Percentiles rank a stretch among this genome's conserved stretches.
phyloP scores from a whole-genome alignment of 37 sponge, comb jelly and placozoan genomes.

The Hexactinellida sp. region DNA sequence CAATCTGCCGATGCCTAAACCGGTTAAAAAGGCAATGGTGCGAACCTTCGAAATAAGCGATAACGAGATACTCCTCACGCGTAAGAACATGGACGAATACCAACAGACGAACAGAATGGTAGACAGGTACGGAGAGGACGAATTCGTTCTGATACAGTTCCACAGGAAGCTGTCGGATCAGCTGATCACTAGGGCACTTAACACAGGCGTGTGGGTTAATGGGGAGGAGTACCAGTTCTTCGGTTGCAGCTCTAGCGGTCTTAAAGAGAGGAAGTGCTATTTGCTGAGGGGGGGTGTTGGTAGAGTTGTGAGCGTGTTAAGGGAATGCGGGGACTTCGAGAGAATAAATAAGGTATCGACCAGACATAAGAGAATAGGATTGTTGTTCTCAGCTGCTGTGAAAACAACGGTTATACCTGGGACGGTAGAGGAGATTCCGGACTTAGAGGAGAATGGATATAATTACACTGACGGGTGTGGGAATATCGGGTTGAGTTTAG shows the following conservation, averaged over 20 bases:
- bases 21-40: background rate
- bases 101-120: constrained; percentile 37
- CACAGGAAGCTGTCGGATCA: constrained; percentile 18
- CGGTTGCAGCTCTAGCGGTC: constrained; percentile 51
- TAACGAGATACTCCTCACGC: background rate
- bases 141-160: constrained; percentile 26
- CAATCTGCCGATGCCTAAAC: background rate
- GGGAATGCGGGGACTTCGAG: constrained; percentile 37
- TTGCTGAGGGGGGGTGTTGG: constrained; percentile 29
- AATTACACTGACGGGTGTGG: constrained; percentile 20
- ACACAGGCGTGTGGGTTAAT: constrained; percentile 22
- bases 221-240: constrained; percentile 39
- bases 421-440: background rate
- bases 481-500: background rate
- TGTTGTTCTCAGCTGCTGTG: constrained; percentile 43
- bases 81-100: background rate
- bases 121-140: constrained; percentile 25
- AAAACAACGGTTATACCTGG: background rate
- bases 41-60: background rate
- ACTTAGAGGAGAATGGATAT: background rate
- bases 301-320: background rate
- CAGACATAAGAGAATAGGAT: constrained; percentile 49
- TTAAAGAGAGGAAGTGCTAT: constrained; percentile 42
- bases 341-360: constrained; percentile 31
- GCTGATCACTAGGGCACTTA: background rate